phyloP scores from a whole-genome alignment of 2,888 invertebrate genomes.

The Steinernema carpocapsae region DNA sequence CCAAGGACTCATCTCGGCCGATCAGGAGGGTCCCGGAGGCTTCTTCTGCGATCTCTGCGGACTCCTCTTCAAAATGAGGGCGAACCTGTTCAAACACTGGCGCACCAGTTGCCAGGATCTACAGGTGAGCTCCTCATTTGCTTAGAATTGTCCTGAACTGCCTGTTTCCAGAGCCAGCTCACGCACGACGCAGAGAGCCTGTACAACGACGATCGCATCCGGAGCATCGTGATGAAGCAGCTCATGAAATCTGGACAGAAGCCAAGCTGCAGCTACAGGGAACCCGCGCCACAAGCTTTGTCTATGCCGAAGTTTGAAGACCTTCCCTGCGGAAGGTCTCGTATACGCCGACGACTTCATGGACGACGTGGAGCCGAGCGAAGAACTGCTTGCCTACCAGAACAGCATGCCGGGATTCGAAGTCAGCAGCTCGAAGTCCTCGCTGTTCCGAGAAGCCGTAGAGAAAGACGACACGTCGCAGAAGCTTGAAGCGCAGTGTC shows the following conservation, averaged over 20 bases:
- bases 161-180: background rate
- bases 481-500: no score
- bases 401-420: no score
- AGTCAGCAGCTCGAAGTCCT: no score
- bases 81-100: conserved; percentile 60
- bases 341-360: conserved; percentile 58
- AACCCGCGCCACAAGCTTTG: background rate
- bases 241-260: background rate
- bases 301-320: no score
- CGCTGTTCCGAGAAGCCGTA: no score
- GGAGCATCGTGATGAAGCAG: background rate
- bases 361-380: conserved; percentile 45
- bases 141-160: background rate
- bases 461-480: no score
- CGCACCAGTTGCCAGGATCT: conserved; percentile 56
- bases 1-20: no score
- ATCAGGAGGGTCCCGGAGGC: no score
- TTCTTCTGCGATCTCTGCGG: conserved; percentile 61
- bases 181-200: background rate
- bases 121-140: conserved; percentile 39
- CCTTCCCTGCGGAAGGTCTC: conserved; percentile 7
- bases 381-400: no score
- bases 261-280: background rate
- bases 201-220: background rate
- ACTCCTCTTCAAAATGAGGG: conserved; percentile 53